phyloP scores from a whole-genome alignment of 2,797 vertebrate species.

The Gallirallus australis region DNA sequence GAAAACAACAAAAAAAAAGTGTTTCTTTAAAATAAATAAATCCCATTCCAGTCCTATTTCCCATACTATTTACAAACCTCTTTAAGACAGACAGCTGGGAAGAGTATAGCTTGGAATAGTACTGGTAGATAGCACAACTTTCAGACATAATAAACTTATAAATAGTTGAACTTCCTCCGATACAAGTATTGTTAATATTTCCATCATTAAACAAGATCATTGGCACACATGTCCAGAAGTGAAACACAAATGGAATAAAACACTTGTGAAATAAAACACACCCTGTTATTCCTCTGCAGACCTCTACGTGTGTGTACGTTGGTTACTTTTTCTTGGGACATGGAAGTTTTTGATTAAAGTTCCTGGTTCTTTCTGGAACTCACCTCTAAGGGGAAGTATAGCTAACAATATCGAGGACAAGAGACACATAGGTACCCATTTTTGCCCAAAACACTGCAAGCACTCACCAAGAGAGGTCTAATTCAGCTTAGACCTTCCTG shows the following conservation, averaged over 20 bases:
- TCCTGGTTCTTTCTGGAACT: not conserved
- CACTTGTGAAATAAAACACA: not conserved
- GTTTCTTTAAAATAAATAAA: not conserved
- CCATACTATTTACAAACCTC: not conserved
- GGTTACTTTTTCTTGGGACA: not conserved
- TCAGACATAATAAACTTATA: not conserved
- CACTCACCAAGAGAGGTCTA: not conserved
- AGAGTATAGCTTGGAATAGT: not conserved
- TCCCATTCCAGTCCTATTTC: not conserved
- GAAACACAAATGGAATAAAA: not conserved
- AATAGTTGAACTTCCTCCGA: not conserved
- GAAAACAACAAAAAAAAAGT: not conserved
- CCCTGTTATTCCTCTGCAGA: not conserved
- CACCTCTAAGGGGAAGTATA: not conserved
- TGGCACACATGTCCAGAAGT: not conserved
- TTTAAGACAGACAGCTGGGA: not conserved
- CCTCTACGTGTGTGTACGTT: rapidly evolving
- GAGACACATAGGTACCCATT: not conserved
- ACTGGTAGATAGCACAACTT: not conserved
- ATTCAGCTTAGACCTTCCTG: not conserved
- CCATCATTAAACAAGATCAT: not conserved
- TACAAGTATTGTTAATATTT: not conserved
- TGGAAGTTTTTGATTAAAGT: not conserved
- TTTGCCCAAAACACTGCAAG: not conserved
- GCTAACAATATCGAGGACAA: not conserved